phyloP scores from a whole-genome alignment of 2,797 vertebrate genomes.

The Sebastes melanostomus region DNA sequence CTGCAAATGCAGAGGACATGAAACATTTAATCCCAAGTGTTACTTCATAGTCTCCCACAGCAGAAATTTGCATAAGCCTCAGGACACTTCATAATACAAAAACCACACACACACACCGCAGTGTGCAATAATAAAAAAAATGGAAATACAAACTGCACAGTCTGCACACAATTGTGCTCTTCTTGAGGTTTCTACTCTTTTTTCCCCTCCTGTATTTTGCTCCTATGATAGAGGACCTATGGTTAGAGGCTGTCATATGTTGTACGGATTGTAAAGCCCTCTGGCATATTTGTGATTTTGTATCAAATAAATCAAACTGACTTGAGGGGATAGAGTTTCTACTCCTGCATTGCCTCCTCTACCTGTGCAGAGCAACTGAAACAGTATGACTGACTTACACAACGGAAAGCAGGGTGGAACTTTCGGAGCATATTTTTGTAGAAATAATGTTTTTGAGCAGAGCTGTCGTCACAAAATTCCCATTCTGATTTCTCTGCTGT shows the following conservation, averaged over 20 bases:
- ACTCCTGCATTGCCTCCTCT: neutral
- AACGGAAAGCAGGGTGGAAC: neutral
- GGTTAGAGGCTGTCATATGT: neutral
- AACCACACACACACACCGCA: neutral
- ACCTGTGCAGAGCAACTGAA: neutral
- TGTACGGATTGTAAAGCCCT: neutral
- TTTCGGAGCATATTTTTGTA: neutral
- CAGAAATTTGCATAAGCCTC: neutral
- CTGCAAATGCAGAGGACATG: constrained; percentile 68
- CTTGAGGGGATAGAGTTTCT: neutral
- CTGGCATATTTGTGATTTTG: constrained; percentile 1
- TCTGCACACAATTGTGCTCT: neutral
- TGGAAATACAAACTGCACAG: neutral
- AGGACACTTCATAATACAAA: neutral
- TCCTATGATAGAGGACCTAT: neutral
- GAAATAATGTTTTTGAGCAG: neutral
- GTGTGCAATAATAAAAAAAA: neutral
- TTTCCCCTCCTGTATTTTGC: neutral
- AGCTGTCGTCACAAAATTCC: neutral
- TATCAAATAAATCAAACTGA: neutral
- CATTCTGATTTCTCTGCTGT: neutral
- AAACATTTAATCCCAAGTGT: constrained; percentile 24
- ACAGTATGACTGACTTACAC: neutral
- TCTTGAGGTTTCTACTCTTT: neutral
- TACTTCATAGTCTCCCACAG: neutral